Percentiles rank a stretch among this genome's conserved stretches.
Evolutionary conservation across 2,113 vertebrate species (phyloP).

Genomic region (Podocnemis expansa): DNA sequence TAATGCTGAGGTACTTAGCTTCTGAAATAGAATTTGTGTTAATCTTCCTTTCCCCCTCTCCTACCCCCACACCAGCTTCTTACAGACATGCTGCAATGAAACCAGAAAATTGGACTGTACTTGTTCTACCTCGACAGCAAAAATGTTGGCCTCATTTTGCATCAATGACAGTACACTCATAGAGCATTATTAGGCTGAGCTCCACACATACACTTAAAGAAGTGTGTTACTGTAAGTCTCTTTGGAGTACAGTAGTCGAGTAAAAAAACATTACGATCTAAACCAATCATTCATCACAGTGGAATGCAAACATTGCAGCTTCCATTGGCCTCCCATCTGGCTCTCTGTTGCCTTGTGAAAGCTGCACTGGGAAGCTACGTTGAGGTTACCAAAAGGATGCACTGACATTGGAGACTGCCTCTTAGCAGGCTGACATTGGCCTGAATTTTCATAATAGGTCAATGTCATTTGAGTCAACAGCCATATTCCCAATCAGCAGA

Average conservation of each 20-base stretch:
- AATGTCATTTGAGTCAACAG: not conserved
- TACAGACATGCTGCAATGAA: not conserved
- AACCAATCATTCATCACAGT: not conserved
- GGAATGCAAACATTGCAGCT: not conserved
- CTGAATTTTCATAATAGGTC: accelerated
- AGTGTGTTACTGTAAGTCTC: not conserved
- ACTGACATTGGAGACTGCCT: not conserved
- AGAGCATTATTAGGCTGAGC: not conserved
- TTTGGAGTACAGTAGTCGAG: not conserved
- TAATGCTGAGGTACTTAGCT: conserved; percentile 11
- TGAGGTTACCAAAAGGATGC: not conserved
- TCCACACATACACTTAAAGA: not conserved
- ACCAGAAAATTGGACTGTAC: not conserved
- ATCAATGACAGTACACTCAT: not conserved
- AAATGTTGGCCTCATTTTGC: not conserved
- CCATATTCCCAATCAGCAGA: not conserved
- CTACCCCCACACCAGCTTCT: too few relatives aligned
- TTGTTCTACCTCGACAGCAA: not conserved
- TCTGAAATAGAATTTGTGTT: conserved; percentile 23
- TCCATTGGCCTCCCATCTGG: not conserved
- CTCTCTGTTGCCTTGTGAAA: not conserved
- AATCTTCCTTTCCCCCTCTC: not conserved
- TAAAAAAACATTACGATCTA: not conserved
- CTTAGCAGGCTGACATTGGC: not conserved
- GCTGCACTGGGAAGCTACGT: not conserved